Evolutionary conservation across 2,888 invertebrate genomes (phyloP).

Genomic region (Peribatodes rhomboidaria): DNA sequence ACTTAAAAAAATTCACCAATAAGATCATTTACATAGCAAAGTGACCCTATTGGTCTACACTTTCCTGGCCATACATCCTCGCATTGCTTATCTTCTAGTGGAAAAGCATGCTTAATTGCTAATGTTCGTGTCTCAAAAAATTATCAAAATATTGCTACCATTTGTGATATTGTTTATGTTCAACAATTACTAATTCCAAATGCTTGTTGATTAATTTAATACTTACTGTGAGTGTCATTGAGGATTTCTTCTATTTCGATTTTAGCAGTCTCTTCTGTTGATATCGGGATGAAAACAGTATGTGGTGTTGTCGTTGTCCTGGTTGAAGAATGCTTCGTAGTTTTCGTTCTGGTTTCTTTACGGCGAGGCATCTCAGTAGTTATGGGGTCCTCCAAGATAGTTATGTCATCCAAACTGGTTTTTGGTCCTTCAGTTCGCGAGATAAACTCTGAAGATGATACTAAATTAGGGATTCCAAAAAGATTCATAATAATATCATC

Average conservation of each 20-base stretch:
- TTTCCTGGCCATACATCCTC: too few relatives aligned
- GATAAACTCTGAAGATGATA: conserved; percentile 78
- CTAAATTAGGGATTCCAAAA: conserved; percentile 70
- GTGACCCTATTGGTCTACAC: too few relatives aligned
- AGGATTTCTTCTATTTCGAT: conserved; percentile 90
- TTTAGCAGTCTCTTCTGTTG: conserved; percentile 82
- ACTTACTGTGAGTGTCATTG: conserved; percentile 85
- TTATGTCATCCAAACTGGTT: conserved; percentile 51
- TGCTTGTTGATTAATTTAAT: too few relatives aligned
- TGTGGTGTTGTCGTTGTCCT: conserved; percentile 51
- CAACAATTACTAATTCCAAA: too few relatives aligned
- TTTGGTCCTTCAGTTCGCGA: conserved; percentile 66
- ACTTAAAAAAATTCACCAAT: too few relatives aligned
- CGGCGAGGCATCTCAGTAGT: conserved; percentile 61
- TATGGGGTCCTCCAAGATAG: conserved; percentile 70
- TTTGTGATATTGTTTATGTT: neutral
- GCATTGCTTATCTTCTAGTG: too few relatives aligned
- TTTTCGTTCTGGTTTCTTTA: conserved; percentile 48
- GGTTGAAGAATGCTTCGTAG: conserved; percentile 38
- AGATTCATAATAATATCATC: conserved; percentile 69
- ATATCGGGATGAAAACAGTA: conserved; percentile 44
- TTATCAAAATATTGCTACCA: neutral
- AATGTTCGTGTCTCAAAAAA: too few relatives aligned
- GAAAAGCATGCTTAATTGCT: too few relatives aligned
- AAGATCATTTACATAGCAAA: too few relatives aligned